Base-by-base conservation (phyloP, 2,113 vertebrate species). In the Podilymbus podiceps region DNA sequence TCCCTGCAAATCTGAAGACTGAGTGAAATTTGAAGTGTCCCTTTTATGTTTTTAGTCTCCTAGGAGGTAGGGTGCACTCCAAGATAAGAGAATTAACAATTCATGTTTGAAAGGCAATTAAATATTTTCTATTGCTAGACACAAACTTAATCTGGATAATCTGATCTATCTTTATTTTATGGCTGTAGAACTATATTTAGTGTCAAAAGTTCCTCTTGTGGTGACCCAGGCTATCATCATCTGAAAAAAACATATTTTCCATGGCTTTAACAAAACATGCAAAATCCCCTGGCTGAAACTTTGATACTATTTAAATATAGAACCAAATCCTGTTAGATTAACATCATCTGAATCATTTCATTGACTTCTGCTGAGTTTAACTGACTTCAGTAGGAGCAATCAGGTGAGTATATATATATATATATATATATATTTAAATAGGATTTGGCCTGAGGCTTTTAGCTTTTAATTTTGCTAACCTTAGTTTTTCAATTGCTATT, bases 291-390 rank as follows among this genome's bases (percentile, higher is more conserved):
- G 50, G 49, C 67, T 83, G 72, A 96, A 94, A 46, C 50, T 63
- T 82, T 94, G 93, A 89, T 89, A 64, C 58, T 76, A 27, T 86
- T 87, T 94, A 94, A 95, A 96, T 96, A 94, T 74, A 88, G 95
- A 94, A 85, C 11, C 15, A 95, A 95, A 96, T 95, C 82, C 60
- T 89, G 44, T 93, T 90, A 94, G 83, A 84, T 92, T 95, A 94
- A 67, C 16, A 78, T 91, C 19, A 84, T 77, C 64, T 77, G 78
- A 76, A 83, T 88, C 11, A 90, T 90, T 89, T 85, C 31, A 92
- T 84, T 84, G 68, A 56, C 38, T 96, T 92, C 75, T 93, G 56
- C 16, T 78, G 72, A 63, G 6, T 68, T 88, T 77, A 93, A 72
- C 50, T 59, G 38, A 81, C 71, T 90, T 88, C 52, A 71, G 47